Evolutionary conservation across 2,888 invertebrate genomes (phyloP).

Genomic region (Sphinx pinastri): DNA sequence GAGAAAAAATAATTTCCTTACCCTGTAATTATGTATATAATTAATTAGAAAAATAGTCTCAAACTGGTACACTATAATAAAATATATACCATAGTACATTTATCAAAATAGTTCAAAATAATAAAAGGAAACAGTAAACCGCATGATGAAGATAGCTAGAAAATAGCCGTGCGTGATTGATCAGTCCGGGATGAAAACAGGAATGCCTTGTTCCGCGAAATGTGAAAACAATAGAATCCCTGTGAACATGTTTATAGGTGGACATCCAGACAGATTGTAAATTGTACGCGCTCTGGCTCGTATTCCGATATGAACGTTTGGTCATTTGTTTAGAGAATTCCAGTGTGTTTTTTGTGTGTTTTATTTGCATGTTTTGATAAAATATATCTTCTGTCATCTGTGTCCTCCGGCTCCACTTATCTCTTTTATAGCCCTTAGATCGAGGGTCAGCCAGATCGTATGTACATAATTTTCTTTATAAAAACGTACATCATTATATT

Average conservation of each 20-base stretch:
- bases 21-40: too few relatives aligned
- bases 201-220: conserved; percentile 16
- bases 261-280: conserved; percentile 1
- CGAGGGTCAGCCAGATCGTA: too few relatives aligned
- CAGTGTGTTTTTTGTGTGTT: not conserved
- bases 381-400: too few relatives aligned
- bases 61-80: too few relatives aligned
- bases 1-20: too few relatives aligned
- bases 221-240: conserved; percentile 4
- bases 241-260: conserved; percentile 11
- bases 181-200: conserved; percentile 3
- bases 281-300: not conserved
- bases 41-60: too few relatives aligned
- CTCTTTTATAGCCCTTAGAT: too few relatives aligned
- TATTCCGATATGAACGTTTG: conserved; percentile 6
- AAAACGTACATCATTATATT: too few relatives aligned
- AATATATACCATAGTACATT: too few relatives aligned
- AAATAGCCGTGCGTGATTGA: conserved; percentile 15
- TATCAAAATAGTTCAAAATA: not conserved
- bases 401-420: too few relatives aligned
- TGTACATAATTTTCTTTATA: too few relatives aligned
- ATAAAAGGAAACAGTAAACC: not conserved
- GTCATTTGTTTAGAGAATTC: not conserved
- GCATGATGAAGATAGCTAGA: conserved; percentile 1
- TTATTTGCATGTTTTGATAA: too few relatives aligned